Evolutionary conservation across 2,113 vertebrate species (phyloP).

Genomic region (Apistogramma diplotaenia): DNA sequence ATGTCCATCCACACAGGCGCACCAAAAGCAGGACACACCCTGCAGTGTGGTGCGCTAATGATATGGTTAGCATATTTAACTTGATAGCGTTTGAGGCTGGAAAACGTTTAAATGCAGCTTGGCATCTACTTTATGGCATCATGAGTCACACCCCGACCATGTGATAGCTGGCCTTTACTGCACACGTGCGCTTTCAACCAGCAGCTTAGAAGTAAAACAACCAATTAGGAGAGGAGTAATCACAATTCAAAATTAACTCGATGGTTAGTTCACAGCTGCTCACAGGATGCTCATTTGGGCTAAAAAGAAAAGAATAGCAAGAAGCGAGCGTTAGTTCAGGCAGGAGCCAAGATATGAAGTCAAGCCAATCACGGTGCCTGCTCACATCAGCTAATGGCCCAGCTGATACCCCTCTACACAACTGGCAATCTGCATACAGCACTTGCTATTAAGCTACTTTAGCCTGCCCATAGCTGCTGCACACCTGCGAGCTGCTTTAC

Average conservation of each 20-base stretch:
- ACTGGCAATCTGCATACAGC: background rate
- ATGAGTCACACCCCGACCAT: constrained; percentile 47
- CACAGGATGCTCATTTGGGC: background rate
- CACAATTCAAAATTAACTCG: background rate
- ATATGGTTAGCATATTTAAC: constrained; percentile 46
- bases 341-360: background rate
- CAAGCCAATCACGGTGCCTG: background rate
- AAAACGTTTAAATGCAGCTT: constrained; percentile 44
- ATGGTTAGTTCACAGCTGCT: background rate
- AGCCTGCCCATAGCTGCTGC: background rate
- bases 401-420: background rate
- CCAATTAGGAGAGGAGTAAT: constrained; percentile 6
- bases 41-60: constrained; percentile 52
- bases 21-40: constrained; percentile 46
- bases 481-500: background rate
- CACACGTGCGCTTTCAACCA: constrained; percentile 5
- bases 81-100: constrained; percentile 46
- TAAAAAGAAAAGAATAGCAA: background rate
- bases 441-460: background rate
- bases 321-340: background rate
- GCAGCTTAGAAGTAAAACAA: constrained; percentile 17
- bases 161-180: background rate
- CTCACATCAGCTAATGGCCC: background rate
- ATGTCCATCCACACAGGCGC: constrained; percentile 7
- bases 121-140: constrained; percentile 39